Evolutionary conservation across 53 echinoderm and acorn worm species (phyloP), one percentile per base, ranked within the genome.

Genomic region (Pentamera pediparva): DNA sequence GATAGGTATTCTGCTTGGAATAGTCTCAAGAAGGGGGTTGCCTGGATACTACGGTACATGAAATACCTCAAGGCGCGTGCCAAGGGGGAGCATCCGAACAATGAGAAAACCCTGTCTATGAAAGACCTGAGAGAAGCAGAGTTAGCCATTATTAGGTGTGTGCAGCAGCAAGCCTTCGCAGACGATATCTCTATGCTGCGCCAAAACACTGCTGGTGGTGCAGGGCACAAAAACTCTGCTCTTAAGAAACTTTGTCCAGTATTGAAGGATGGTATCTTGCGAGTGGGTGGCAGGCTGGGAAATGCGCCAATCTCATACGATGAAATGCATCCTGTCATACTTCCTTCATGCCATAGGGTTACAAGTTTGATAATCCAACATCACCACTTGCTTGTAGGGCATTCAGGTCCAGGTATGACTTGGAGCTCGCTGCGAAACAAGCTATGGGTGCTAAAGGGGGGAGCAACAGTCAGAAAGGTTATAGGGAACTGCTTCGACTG

Each of bases 341-440:
- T 78, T 1, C 78, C 61, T 4, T 77, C 56, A 47, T 32, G 78
- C n/a, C 78, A 83, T 31, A 51, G 5, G 19, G 78, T 83, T 17
- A 83, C 77, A 19, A 20, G 35, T 28, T 22, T 83, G 18, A 33
- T 83, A 10, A 56, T 78, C 17, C 30, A 34, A 6, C 70, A 83
- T 40, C 15, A 58, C 39, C 83, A 83, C 43, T 24, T 55, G 69
- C 51, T 49, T 35, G 76, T 83, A 33, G 83, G 83, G 5, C 83
- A 83, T 53, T 65, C 38, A 37, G 83, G 78, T 51, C 29, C 32
- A 35, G 83, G 83, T 11, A 78, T 78, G 77, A 83, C 77, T 20
- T 78, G 77, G 77, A 32, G 67, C 18, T 65, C 83, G n/a, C 48
- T 83, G 39, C 31, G 77, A 58, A 37, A 77, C 32, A 78, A 41